Conservation (phyloP, 2,888 invertebrate species). For the Heliconius sara region DNA sequence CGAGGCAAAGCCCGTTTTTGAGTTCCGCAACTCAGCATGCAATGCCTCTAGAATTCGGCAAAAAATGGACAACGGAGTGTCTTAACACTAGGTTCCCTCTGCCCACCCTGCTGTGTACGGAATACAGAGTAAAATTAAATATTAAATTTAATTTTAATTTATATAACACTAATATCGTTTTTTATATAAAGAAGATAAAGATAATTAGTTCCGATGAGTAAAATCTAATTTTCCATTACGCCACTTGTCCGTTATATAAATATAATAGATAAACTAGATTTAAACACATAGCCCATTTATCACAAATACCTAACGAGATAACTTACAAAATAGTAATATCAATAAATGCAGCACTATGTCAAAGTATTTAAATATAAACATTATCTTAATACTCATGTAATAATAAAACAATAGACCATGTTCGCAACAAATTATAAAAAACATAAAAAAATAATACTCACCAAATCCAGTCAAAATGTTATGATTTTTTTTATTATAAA, state of each 20-base stretch:
- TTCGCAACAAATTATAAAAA: conserved; percentile 46
- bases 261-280: conserved; percentile 43
- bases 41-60: too few relatives aligned
- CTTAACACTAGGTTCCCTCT: too few relatives aligned
- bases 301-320: conserved; percentile 9
- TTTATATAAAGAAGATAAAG: too few relatives aligned
- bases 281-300: neutral
- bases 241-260: conserved; percentile 52
- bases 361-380: neutral
- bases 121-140: too few relatives aligned
- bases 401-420: conserved; percentile 57
- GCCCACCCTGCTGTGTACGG: too few relatives aligned
- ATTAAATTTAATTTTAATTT: too few relatives aligned
- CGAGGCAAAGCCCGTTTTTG: too few relatives aligned
- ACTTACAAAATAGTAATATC: neutral
- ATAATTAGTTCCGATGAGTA: neutral
- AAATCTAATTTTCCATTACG: conserved; percentile 46
- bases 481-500: too few relatives aligned
- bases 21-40: too few relatives aligned
- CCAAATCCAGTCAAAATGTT: conserved; percentile 47
- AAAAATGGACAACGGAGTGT: too few relatives aligned
- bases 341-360: conserved; percentile 14
- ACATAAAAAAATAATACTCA: conserved; percentile 54
- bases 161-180: too few relatives aligned
- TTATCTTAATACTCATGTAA: conserved; percentile 41